Evolutionary conservation across 2,888 invertebrate genomes (phyloP), one percentile per base, ranked within the genome.

Genomic region (Zaprionus lineosus): DNA sequence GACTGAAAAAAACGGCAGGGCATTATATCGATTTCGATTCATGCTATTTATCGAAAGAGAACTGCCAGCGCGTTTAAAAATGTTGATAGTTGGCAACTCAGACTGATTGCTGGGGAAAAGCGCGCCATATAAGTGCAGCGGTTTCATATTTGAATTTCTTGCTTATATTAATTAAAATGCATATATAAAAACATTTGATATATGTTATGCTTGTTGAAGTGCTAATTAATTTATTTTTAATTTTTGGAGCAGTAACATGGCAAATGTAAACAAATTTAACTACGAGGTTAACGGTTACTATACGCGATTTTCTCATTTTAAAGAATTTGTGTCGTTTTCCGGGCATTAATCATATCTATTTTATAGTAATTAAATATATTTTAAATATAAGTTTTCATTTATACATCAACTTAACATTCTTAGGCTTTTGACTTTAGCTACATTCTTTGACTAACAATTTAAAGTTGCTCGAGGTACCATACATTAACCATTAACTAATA

Each of bases 351-450:
- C 47, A 53, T 16, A 9, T 39, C 57, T 79, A 70, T 67, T 65
- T 61, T 63, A 59, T 14, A 36, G 4, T 31, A 3, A 28, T 15
- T 16, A 4, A 26, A 43, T 47, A 71, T 58, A 60, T 55, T 56
- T 60, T 39, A 55, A 62, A 71, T 65, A 68, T 72, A 71, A 44
- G 59, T 37, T 55, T 73, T 14, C 46, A 40, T 52, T 44, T 16
- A 46, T 48, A 44, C 29, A 57, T 67, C 74, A 76, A 77, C 82
- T 78, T 78, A 82, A 78, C 78, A 53, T 82, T 78, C 78, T 78
- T 78, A 78, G 78, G 78, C 82, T 41, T 72, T 75, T 64, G n/a
- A n/a, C 8, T 55, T 61, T 70, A 61, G 68, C 72, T 73, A 79
- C 55, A 71, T 72, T 67, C 8, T 62, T 78, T 74, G 78, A 82